Conservation (phyloP, 2,888 invertebrate species). For the Craniophora ligustri region DNA sequence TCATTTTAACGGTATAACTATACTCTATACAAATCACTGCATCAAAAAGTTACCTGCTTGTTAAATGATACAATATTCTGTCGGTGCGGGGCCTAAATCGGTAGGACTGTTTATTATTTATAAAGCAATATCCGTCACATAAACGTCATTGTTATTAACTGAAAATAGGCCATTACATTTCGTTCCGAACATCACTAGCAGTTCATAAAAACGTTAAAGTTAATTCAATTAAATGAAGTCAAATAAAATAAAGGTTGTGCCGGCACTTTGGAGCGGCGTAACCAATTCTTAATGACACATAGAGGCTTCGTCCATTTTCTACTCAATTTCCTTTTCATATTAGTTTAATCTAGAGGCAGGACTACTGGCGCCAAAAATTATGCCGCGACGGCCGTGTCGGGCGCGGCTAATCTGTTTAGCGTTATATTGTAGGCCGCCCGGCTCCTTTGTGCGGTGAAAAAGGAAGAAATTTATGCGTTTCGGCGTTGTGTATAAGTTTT, state of each 20-base stretch:
- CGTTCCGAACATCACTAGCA: slow-evolving; percentile 81
- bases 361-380: slow-evolving; percentile 89
- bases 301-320: slow-evolving; percentile 86
- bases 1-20: slow-evolving; percentile 37
- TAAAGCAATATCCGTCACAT: slow-evolving; percentile 76
- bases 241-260: slow-evolving; percentile 81
- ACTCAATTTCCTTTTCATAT: slow-evolving; percentile 89
- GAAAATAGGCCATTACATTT: slow-evolving; percentile 79
- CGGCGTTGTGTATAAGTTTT: slow-evolving; percentile 87
- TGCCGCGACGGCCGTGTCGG: slow-evolving; percentile 85
- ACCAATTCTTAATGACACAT: slow-evolving; percentile 88
- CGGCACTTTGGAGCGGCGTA: slow-evolving; percentile 77
- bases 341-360: slow-evolving; percentile 88
- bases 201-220: slow-evolving; percentile 84
- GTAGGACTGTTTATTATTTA: slow-evolving; percentile 66
- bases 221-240: slow-evolving; percentile 87
- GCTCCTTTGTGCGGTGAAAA: slow-evolving; percentile 87
- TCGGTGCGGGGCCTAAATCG: slow-evolving; percentile 22
- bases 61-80: slow-evolving; percentile 35
- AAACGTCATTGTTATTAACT: slow-evolving; percentile 82
- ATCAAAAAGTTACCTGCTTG: slow-evolving; percentile 38
- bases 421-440: slow-evolving; percentile 82
- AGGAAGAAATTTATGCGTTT: slow-evolving; percentile 88
- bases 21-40: slow-evolving; percentile 47
- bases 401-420: slow-evolving; percentile 86